A percentile compares a stretch with the other conserved stretches of the same genome.
These are phyloP conservation scores for Drosophila testacea DNA, from an alignment of 2,888 invertebrate genomes.

Conservation along the genomic window DNA sequence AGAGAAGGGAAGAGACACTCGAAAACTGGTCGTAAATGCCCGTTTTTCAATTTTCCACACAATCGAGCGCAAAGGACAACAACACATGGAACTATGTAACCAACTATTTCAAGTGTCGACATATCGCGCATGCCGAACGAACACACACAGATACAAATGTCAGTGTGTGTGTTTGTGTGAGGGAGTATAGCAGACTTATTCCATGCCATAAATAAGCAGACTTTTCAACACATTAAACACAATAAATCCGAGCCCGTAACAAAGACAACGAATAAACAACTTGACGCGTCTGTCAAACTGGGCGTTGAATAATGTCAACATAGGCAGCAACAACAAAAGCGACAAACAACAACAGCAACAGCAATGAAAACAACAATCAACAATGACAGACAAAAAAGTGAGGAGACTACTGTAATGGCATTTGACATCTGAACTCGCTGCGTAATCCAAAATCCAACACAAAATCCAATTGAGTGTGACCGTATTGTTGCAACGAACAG, in stretches of 20 bases:
- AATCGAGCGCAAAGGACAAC: slow-evolving; percentile 59
- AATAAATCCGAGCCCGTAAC: slow-evolving; percentile 72
- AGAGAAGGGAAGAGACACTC: not conserved
- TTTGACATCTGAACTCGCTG: slow-evolving; percentile 50
- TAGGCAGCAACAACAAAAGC: slow-evolving; percentile 30
- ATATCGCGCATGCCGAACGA: slow-evolving; percentile 15
- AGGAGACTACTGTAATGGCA: slow-evolving; percentile 30
- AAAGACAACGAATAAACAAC: slow-evolving; percentile 65
- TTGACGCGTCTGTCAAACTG: slow-evolving; percentile 68
- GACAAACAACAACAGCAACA: slow-evolving; percentile 8
- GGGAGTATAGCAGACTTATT: slow-evolving; percentile 11
- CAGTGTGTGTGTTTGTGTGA: not conserved
- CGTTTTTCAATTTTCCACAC: slow-evolving; percentile 74
- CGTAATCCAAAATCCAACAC: slow-evolving; percentile 54
- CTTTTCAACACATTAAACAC: slow-evolving; percentile 81
- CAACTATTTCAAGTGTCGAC: slow-evolving; percentile 49
- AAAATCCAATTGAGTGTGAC: slow-evolving; percentile 72
- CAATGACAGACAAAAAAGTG: slow-evolving; percentile 25
- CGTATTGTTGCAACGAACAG: slow-evolving; percentile 29
- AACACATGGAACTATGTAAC: slow-evolving; percentile 58
- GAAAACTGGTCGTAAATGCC: slow-evolving; percentile 31
- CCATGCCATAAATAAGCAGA: slow-evolving; percentile 74
- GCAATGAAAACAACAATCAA: not conserved
- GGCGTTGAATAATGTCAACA: slow-evolving; percentile 68
- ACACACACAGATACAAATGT: not conserved